Evolutionary conservation across 1,140 invertebrate genomes (phyloP), one percentile per base, ranked within the genome.

Genomic region (Brachionus rotundiformis): DNA sequence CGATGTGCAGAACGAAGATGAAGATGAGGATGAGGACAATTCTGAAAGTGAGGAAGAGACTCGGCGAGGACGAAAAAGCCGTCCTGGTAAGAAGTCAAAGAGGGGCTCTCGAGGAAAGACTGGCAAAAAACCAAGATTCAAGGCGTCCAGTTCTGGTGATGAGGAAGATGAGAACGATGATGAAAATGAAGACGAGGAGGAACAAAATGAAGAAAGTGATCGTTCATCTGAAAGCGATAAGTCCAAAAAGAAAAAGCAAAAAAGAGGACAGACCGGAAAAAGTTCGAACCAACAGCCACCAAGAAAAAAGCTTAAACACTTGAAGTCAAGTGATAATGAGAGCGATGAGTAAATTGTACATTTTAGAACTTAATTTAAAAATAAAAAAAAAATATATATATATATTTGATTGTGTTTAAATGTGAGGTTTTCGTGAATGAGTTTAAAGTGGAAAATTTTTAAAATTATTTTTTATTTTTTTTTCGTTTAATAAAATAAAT

Each of bases 261-360:
- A 77, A 36, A 13, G 49, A 47, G 75, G 23, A 13, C 36, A 77
- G 25, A 77, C 19, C 5, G 11, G 44, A 3, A 79, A 63, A 79
- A 39, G 36, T 59, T 79, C 76, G 31, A 63, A 63, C 36, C 44
- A 79, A 13, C 76, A 54, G 33, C 76, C 76, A 63, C 76, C 76
- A 23, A 47, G 76, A 11, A 79, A 79, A 79, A 54, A 63, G n/a
- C n/a, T 63, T 19, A 79, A 79, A 36, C 76, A 79, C 2, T 39
- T 59, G 6, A 54, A 79, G 47, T 27, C 29, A 33, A 63, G 59
- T 59, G 76, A 79, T 33, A 63, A 59, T 63, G 76, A 79, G 29
- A 79, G 76, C 41, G 76, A 79, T 25, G 49, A 77, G 27, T 49
- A 44, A 75, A 49, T 54, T 41, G 31, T 68, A 68, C 23, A 68